Conservation (phyloP, 1,140 invertebrate genomes). For the Armadillidium nasatum region DNA sequence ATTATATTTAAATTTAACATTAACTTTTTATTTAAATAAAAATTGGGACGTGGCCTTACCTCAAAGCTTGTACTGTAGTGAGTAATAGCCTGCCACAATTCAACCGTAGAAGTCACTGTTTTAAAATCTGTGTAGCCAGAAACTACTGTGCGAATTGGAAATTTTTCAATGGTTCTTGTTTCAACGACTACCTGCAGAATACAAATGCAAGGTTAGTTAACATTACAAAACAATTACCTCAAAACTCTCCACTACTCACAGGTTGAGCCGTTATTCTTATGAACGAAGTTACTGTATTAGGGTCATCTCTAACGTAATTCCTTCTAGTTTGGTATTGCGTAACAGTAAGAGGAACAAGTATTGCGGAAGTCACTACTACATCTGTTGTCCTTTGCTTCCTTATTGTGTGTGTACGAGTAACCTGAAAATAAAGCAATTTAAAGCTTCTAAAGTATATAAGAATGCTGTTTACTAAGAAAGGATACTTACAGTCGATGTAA, state of each 20-base stretch:
- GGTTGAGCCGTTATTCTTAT: constrained; percentile 18
- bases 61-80: constrained; percentile 20
- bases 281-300: constrained; percentile 7
- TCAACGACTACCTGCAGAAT: not conserved
- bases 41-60: not conserved
- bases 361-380: constrained; percentile 17
- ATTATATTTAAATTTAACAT: too few species aligned
- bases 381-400: constrained; percentile 4
- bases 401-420: constrained; percentile 19
- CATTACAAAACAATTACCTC: too few species aligned
- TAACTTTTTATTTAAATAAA: too few species aligned
- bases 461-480: too few species aligned
- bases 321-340: constrained; percentile 13
- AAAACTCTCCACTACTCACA: not conserved
- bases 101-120: constrained; percentile 1
- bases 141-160: constrained; percentile 8
- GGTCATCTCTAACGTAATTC: not conserved
- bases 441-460: too few species aligned
- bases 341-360: constrained; percentile 14
- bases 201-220: too few species aligned
- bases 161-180: constrained; percentile 10
- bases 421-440: not conserved
- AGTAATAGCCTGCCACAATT: constrained; percentile 21
- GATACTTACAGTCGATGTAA: too few species aligned
- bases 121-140: constrained; percentile 14